These are phyloP conservation scores for Chlorodrepanis virens DNA, from an alignment of 2,113 vertebrate species.

Conservation along the genomic window DNA sequence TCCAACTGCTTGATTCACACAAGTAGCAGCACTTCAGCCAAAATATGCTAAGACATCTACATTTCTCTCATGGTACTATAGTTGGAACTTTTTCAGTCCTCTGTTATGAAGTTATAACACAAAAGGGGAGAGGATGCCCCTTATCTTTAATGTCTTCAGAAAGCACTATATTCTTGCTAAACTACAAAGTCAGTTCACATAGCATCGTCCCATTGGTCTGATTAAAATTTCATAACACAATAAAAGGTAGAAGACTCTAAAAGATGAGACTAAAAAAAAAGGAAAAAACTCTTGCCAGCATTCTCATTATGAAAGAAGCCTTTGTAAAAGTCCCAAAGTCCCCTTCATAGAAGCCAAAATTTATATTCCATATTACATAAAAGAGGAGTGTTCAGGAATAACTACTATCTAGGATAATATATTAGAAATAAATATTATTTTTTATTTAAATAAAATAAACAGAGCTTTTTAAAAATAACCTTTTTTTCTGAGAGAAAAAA, in stretches of 20 bases:
- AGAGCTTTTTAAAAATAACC: background rate
- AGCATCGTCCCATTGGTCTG: background rate
- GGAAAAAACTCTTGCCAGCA: background rate
- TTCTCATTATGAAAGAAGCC: background rate
- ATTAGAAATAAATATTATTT: background rate
- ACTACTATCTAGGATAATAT: background rate
- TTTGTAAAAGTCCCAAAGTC: background rate
- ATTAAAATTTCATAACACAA: background rate
- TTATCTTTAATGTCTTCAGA: background rate
- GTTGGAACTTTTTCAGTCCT: background rate
- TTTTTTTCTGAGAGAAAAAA: background rate
- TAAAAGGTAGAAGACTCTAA: background rate
- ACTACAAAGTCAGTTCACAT: background rate
- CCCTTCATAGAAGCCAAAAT: background rate
- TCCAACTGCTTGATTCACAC: background rate
- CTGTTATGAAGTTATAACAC: background rate
- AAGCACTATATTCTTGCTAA: background rate
- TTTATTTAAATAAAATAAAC: background rate
- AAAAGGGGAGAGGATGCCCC: accelerated
- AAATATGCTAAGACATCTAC: background rate
- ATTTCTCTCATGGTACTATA: background rate
- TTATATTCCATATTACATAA: background rate
- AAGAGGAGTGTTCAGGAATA: background rate
- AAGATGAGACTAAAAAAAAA: background rate
- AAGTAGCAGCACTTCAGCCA: background rate